Conservation (phyloP, 2,888 invertebrate species). For the Ornithoptera priamus region DNA sequence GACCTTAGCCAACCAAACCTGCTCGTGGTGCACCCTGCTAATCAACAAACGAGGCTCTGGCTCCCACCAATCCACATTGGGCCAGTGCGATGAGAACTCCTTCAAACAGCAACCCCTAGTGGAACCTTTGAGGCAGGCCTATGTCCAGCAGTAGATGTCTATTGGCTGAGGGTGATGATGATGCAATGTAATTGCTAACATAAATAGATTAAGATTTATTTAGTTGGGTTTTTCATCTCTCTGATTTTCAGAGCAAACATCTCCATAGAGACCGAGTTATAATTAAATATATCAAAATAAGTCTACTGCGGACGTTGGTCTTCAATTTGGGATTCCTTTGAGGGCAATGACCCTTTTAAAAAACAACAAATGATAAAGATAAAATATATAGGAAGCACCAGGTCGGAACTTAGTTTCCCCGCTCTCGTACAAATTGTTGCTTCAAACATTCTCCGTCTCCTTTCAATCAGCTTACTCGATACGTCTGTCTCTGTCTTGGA, state of each 20-base stretch:
- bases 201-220: no score
- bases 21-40: no score
- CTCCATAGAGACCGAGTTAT: neutral
- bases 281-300: neutral
- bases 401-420: conserved; percentile 15
- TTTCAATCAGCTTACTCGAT: conserved; percentile 26
- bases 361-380: conserved; percentile 8
- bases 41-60: no score
- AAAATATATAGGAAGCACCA: conserved; percentile 18
- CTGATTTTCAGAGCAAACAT: neutral
- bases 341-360: neutral
- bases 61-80: no score
- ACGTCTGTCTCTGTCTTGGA: conserved; percentile 35
- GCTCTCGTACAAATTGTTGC: conserved; percentile 20
- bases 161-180: no score
- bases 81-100: no score
- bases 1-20: no score
- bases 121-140: no score
- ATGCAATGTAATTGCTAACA: no score
- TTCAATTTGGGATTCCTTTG: neutral
- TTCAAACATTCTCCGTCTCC: conserved; percentile 18
- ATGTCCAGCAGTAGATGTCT: no score
- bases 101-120: no score
- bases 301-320: neutral
- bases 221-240: no score